These are phyloP conservation scores for Schizopygopsis pylzovi DNA, from an alignment of 2,797 vertebrate species.

Conservation along the genomic window DNA sequence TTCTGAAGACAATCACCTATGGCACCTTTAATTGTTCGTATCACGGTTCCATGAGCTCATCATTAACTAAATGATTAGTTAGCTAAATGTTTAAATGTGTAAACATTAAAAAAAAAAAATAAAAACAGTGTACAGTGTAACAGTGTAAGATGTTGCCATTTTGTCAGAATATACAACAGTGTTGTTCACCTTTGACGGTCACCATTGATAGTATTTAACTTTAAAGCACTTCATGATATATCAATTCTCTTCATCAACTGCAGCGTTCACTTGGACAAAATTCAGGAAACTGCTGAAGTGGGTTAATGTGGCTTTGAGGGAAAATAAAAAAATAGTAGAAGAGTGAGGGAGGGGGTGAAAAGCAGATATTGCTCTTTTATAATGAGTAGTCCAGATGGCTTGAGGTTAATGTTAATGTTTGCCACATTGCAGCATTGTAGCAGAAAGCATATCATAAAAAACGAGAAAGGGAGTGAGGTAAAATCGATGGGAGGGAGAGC, in stretches of 20 bases:
- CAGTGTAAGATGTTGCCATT: neutral
- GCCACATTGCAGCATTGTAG: conserved; percentile 68
- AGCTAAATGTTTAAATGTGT: neutral
- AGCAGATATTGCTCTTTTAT: conserved; percentile 58
- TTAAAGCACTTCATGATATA: neutral
- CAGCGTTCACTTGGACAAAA: conserved; percentile 53
- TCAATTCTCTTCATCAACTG: conserved; percentile 51
- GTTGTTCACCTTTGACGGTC: neutral
- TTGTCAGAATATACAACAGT: neutral
- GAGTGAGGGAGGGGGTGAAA: conserved; percentile 49
- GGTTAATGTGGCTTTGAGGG: conserved; percentile 55
- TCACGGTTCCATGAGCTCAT: neutral
- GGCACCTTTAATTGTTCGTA: neutral
- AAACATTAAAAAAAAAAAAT: neutral
- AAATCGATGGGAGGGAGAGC: conserved; percentile 48
- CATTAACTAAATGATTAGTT: neutral
- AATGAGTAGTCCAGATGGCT: conserved; percentile 66
- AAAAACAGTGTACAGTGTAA: neutral
- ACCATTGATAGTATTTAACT: neutral
- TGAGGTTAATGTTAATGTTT: conserved; percentile 67
- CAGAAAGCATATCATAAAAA: conserved; percentile 61
- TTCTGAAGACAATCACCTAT: no score
- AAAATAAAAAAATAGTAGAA: conserved; percentile 45
- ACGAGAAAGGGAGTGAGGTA: conserved; percentile 46
- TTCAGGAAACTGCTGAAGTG: conserved; percentile 64